Evolutionary conservation across 2,113 vertebrate species (phyloP).

Genomic region (human (Homo sapiens)): GRCh38 chrX:33071501-33072000

Average conservation of each 20-base stretch:
- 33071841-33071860: conserved; percentile 78
- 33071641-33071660: conserved; percentile 7
- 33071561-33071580: conserved; percentile 32
- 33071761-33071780: conserved; percentile 47
- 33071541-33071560: not conserved
- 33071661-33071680: conserved; percentile 54
- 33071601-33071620: conserved; percentile 35
- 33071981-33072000: conserved; percentile 47
- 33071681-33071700: conserved; percentile 66
- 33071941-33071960: conserved; percentile 50
- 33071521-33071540: not conserved
- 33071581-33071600: not conserved
- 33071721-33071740: conserved; percentile 69
- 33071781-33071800: conserved; percentile 68
- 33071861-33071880: conserved; percentile 67
- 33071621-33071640: not conserved
- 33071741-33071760: conserved; percentile 55
- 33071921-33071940: conserved; percentile 52
- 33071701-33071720: conserved; percentile 63
- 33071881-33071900: conserved; percentile 67
- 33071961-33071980: conserved; percentile 48
- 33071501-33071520: not conserved
- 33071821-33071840: conserved; percentile 66
- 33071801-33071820: conserved; percentile 67
- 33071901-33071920: conserved; percentile 67